Evolutionary conservation across 2,888 invertebrate genomes (phyloP), one percentile per base, ranked within the genome.

Genomic region (Anthophora plumipes): DNA sequence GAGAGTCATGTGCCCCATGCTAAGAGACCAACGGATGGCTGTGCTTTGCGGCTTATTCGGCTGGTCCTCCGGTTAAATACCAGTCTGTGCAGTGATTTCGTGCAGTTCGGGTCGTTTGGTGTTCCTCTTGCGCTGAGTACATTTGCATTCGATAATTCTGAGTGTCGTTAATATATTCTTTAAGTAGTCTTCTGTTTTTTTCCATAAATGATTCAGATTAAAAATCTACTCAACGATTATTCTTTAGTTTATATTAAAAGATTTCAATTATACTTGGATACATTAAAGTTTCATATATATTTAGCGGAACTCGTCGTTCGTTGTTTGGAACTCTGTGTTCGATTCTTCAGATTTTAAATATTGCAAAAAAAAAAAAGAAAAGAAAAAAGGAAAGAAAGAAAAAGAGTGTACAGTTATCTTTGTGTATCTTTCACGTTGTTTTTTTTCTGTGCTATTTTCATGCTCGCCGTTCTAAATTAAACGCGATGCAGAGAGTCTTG

Each of bases 21-120:
- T 68, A 87, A 89, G 91, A 60, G 87, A 90, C 89, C 90, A 89
- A 89, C 88, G 90, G 85, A 87, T 70, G 78, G 88, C 76, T 77
- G 31, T 31, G 54, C 25, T n/a, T 64, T n/a, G 22, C 71, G 43
- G 25, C 73, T 66, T 73, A 50, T 50, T 61, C 60, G 31, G 5
- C 14, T 37, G 48, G 31, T 41, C 9, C 41, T 22, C 17, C 37
- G 61, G 31, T 84, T 60, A 66, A 78, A 84, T 77, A 41, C 82
- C 83, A 90, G 90, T 87, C 75, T 66, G 41, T 52, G 59, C 77
- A 61, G 55, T 79, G 79, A 79, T 74, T 66, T 85, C 75, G 72
- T 17, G 59, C 61, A 59, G 86, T 59, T 75, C 75, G 72, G 55
- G 0, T 82, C 73, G 70, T 8, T 8, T 20, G 69, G n/a, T 25